A percentile compares a stretch with the other conserved stretches of the same genome.
Conservation (phyloP, 2,888 invertebrate species). For the Euclidia mi region DNA sequence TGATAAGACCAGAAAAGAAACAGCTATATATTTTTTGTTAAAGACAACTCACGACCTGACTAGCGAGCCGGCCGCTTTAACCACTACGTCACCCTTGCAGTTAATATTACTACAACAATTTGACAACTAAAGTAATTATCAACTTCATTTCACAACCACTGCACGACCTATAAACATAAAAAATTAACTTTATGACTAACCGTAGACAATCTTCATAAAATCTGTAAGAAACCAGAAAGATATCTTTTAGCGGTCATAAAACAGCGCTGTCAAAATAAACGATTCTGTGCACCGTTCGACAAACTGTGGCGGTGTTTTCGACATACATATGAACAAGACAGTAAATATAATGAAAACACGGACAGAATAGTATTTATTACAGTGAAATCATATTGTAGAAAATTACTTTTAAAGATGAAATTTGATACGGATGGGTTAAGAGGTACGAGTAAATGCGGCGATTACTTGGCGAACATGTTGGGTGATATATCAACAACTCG, state of each 20-base stretch:
- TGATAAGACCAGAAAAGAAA: no score
- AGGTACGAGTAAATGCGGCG: no score
- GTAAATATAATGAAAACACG: conserved; percentile 60
- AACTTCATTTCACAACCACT: conserved; percentile 16
- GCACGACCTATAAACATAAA: conserved; percentile 18
- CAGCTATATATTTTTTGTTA: no score
- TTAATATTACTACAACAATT: not conserved
- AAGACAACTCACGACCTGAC: no score
- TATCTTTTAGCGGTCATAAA: conserved; percentile 48
- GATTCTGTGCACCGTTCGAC: conserved; percentile 17
- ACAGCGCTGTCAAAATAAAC: conserved; percentile 50
- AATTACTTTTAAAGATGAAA: conserved; percentile 36
- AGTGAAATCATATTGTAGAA: conserved; percentile 41
- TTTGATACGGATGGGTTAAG: not conserved
- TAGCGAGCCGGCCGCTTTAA: no score
- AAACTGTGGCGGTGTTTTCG: conserved; percentile 48
- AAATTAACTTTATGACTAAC: conserved; percentile 28
- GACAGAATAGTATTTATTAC: conserved; percentile 48
- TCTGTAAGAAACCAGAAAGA: conserved; percentile 29
- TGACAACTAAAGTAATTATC: conserved; percentile 6
- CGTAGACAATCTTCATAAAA: conserved; percentile 49
- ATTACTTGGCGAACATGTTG: no score
- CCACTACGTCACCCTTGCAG: no score
- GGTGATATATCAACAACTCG: no score
- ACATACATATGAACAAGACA: conserved; percentile 34